Conservation (phyloP, 2,113 vertebrate species). For the Herpetotheres cachinnans region DNA sequence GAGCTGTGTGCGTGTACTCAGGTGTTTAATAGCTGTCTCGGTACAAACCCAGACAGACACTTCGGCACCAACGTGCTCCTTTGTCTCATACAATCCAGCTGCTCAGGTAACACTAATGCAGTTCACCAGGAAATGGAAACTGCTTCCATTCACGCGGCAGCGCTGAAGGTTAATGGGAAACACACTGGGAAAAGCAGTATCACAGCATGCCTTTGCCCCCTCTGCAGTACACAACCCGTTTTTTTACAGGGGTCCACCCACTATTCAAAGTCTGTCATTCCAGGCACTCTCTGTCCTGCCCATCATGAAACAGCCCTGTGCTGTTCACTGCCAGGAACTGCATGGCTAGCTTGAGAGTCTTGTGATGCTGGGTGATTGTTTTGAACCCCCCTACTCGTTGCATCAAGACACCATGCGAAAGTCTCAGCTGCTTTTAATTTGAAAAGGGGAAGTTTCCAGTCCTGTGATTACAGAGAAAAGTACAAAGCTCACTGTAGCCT, state of each 20-base stretch:
- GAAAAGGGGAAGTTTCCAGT: background rate
- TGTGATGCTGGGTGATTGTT: background rate
- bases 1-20: background rate
- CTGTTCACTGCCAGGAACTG: background rate
- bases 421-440: background rate
- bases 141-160: background rate
- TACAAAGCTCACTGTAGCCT: background rate
- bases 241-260: background rate
- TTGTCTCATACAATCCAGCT: background rate
- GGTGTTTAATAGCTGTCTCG: background rate
- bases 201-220: background rate
- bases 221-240: background rate
- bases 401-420: rapidly evolving
- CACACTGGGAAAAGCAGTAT: rapidly evolving
- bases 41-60: background rate
- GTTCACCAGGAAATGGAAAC: background rate
- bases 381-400: background rate
- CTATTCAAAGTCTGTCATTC: background rate
- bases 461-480: background rate
- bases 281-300: background rate
- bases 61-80: background rate
- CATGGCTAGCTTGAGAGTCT: rapidly evolving
- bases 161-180: background rate
- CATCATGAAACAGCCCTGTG: rapidly evolving
- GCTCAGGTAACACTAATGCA: background rate